Percentiles rank a stretch among this genome's conserved stretches.
Conservation (phyloP, 2,113 vertebrate genomes). For the Ceyx melanurus region DNA sequence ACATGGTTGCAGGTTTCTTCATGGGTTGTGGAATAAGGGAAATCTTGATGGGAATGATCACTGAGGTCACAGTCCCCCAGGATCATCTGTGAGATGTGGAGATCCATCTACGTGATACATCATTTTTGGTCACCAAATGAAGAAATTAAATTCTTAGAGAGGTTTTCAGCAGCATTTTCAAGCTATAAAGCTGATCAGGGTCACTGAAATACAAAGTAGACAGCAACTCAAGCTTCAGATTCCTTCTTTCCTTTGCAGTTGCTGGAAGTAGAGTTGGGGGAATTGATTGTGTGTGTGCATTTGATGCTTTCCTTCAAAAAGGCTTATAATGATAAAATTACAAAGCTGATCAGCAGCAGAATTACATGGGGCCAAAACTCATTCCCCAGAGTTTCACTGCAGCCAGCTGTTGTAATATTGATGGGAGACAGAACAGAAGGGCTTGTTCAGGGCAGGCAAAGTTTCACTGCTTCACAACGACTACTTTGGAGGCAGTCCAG, state of each 20-base stretch:
- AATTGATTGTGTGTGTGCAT: background rate
- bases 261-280: background rate
- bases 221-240: background rate
- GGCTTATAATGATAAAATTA: background rate
- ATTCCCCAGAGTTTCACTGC: constrained; percentile 28
- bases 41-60: background rate
- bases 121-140: background rate
- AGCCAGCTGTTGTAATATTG: constrained; percentile 47
- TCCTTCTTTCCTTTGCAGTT: background rate
- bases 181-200: background rate
- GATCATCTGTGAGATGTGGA: background rate
- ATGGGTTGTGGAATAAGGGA: background rate
- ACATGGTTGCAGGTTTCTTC: background rate
- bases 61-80: background rate
- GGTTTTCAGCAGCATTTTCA: background rate
- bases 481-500: constrained; percentile 56
- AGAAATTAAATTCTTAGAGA: background rate
- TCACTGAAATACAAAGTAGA: background rate
- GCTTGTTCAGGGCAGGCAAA: constrained; percentile 41
- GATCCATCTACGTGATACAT: background rate
- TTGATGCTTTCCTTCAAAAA: background rate
- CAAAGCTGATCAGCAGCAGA: background rate
- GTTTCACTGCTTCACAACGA: constrained; percentile 40
- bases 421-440: constrained; percentile 25
- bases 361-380: background rate